A percentile compares a stretch with the other conserved stretches of the same genome.
Conservation (phyloP, 2,797 vertebrate species). For the Morelia viridis region DNA sequence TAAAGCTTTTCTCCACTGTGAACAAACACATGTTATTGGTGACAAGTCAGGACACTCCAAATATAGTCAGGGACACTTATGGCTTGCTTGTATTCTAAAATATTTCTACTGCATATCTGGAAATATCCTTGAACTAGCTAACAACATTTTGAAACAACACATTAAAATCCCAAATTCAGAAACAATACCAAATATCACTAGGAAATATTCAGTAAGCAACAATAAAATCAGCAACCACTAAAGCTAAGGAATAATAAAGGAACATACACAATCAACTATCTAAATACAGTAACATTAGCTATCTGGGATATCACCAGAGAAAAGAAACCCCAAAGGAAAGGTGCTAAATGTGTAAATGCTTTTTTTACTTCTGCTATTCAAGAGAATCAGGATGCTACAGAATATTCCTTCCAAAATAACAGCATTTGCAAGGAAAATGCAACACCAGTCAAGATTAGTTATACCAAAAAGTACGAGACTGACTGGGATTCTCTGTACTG, state of each 20-base stretch:
- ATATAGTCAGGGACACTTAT: background rate
- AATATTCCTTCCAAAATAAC: background rate
- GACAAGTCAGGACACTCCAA: background rate
- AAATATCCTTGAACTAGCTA: background rate
- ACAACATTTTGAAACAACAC: background rate
- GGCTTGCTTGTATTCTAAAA: background rate
- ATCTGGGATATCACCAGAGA: background rate
- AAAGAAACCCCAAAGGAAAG: background rate
- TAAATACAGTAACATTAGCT: background rate
- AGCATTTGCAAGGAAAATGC: background rate
- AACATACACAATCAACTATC: background rate
- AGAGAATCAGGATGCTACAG: background rate
- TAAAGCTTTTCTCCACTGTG: background rate
- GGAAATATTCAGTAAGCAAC: background rate
- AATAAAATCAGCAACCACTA: background rate
- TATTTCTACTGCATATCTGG: background rate
- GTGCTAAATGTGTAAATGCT: background rate
- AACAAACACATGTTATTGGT: background rate
- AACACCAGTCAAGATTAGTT: background rate
- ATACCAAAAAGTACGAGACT: background rate
- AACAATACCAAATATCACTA: background rate
- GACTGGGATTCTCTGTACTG: too few species aligned
- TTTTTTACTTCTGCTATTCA: background rate
- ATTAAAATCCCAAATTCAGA: background rate
- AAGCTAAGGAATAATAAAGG: background rate